phyloP scores from a whole-genome alignment of 2,113 vertebrate genomes.

The Etheostoma spectabile region DNA sequence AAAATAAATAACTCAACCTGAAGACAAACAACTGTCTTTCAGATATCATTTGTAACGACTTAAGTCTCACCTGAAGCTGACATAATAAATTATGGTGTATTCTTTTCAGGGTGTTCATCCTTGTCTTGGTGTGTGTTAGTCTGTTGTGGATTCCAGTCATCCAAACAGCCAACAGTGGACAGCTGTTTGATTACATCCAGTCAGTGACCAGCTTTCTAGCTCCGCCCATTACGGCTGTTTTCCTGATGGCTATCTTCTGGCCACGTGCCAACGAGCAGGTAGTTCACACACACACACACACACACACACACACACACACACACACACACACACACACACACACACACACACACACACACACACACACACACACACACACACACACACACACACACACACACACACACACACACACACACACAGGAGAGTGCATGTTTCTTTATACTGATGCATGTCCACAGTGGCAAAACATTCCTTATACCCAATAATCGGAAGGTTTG shows the following conservation, averaged over 20 bases:
- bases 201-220: conserved; percentile 93
- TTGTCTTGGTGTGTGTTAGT: conserved; percentile 90
- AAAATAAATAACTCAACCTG: no score
- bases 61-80: not conserved
- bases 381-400: not conserved
- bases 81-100: not conserved
- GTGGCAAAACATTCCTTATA: no score
- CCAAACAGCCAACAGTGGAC: conserved; percentile 93
- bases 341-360: not conserved
- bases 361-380: not conserved
- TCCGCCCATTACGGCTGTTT: conserved; percentile 93
- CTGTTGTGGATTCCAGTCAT: conserved; percentile 96
- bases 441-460: no score
- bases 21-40: no score
- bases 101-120: conserved; percentile 88
- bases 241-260: conserved; percentile 95
- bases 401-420: conserved; percentile 1
- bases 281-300: conserved; percentile 33
- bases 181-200: conserved; percentile 96
- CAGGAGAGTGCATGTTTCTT: no score
- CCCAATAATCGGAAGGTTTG: no score
- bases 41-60: no score
- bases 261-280: conserved; percentile 92
- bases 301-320: not conserved
- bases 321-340: not conserved